Evolutionary conservation across 2,888 invertebrate genomes (phyloP), one percentile per base, ranked within the genome.

Genomic region (Drosophila putrida): DNA sequence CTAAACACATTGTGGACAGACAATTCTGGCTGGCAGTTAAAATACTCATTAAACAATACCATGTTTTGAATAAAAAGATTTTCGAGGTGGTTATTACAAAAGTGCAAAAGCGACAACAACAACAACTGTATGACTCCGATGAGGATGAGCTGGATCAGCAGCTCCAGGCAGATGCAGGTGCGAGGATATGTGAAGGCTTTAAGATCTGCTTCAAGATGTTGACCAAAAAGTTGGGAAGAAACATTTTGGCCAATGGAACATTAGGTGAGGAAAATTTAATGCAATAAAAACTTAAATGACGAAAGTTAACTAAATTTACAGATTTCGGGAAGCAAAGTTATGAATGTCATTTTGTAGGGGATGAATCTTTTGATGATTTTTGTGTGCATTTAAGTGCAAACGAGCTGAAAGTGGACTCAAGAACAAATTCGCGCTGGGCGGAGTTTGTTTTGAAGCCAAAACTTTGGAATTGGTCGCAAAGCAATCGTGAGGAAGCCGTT

Each of bases 51-150:
- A 93, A 92, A 60, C 95, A 95, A 90, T 95, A 96, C 54, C 96
- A 96, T 90, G 93, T 96, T 62, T 92, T 96, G 6, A 96, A 96
- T 91, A 95, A 95, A 82, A 95, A 95, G 90, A 92, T 96, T 88
- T 94, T 95, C 91, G 95, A 95, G 4, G 90, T 90, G 41, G 67
- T 88, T 0, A 60, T 86, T 5, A 71, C 65, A 5, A 53, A 66
- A 53, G 87, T 88, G 0, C 62, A 82, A 20, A 80, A 76, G 54
- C 49, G 85, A 6, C 4, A 67, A 2, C 54, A 78, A 54, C 93
- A 74, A 0, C 38, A 46, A 11, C 35, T 64, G 2, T 20, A 2
- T 5, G 65, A 64, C 0, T 79, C 75, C 13, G 61, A 43, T 31
- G 69, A 76, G 38, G 49, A 59, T 31, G 63, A 75, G 44, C 57